Conservation (phyloP, 2,113 vertebrate genomes). For the Tauraco erythrolophus region DNA sequence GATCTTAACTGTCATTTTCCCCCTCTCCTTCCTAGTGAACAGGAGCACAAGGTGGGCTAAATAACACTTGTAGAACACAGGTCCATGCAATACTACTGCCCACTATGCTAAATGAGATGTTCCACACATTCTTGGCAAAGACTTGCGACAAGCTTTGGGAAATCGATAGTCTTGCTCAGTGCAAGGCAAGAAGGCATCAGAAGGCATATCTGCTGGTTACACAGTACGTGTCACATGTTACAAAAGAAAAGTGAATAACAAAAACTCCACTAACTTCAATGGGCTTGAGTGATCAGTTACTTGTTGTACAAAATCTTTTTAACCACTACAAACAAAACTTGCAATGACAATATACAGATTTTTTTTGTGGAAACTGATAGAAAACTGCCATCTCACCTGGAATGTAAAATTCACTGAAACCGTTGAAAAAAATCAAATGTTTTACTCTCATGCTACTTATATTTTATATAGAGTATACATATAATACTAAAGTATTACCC, state of each 20-base stretch:
- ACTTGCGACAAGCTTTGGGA: background rate
- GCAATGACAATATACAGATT: background rate
- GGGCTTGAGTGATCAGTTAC: background rate
- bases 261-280: background rate
- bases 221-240: background rate
- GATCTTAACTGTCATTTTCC: fast-evolving
- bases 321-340: background rate
- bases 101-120: background rate
- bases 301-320: background rate
- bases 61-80: background rate
- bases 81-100: background rate
- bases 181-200: background rate
- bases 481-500: background rate
- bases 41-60: background rate
- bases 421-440: background rate
- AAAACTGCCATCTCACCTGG: background rate
- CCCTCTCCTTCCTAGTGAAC: background rate
- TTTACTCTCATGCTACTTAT: background rate
- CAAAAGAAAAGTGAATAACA: background rate
- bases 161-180: background rate
- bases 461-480: background rate
- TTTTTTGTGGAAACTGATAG: background rate
- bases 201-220: background rate
- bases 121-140: background rate
- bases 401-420: background rate